Evolutionary conservation across 2,797 vertebrate species (phyloP).

Genomic region (Mionectes olivaceus): DNA sequence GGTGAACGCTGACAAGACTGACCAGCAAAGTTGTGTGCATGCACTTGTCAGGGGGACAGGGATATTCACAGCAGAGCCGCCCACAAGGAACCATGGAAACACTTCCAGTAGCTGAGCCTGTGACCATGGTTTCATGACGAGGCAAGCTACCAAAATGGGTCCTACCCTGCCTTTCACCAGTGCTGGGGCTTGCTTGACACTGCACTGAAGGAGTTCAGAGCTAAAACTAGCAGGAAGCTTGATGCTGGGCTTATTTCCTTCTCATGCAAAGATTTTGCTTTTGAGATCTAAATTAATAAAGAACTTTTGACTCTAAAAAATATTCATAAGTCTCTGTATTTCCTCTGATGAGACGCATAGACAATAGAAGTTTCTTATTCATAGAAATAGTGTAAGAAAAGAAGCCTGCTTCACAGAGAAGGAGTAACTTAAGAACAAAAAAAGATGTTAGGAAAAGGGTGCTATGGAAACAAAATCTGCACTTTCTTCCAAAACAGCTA

Average conservation of each 20-base stretch:
- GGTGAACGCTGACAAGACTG: background rate
- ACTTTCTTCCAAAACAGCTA: background rate
- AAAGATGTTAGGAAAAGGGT: background rate
- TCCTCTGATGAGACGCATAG: background rate
- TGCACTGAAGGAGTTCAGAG: background rate
- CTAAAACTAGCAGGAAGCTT: background rate
- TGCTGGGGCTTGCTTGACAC: background rate
- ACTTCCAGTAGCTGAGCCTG: background rate
- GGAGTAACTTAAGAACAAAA: background rate
- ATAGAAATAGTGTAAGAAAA: background rate
- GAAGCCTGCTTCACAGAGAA: background rate
- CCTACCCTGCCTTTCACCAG: background rate
- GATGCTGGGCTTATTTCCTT: background rate
- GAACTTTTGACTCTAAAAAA: background rate
- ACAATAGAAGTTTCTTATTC: background rate
- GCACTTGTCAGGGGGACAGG: background rate
- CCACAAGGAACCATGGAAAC: background rate
- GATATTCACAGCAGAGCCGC: background rate
- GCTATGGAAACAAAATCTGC: background rate
- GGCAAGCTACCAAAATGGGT: background rate
- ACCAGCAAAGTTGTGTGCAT: background rate
- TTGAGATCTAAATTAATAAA: background rate
- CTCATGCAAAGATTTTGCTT: background rate
- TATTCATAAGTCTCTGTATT: background rate
- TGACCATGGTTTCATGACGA: background rate